These are phyloP conservation scores for Leptopilina drosophilae DNA, from an alignment of 2,888 invertebrate genomes.

Conservation along the genomic window DNA sequence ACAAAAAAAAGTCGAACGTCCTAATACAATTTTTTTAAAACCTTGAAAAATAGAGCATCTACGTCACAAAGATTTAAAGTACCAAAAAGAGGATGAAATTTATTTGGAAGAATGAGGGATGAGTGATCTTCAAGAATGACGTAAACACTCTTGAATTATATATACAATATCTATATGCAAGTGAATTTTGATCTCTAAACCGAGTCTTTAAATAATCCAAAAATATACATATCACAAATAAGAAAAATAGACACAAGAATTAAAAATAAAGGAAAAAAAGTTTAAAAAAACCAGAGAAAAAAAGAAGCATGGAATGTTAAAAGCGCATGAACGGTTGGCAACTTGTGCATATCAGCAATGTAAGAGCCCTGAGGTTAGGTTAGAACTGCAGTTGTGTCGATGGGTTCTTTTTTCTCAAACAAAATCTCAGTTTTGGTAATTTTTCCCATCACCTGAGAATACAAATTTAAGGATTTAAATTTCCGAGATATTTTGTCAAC, in stretches of 20 bases:
- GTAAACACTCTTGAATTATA: background rate
- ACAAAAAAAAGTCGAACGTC: background rate
- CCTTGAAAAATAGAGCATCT: constrained; percentile 8
- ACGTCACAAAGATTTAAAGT: constrained; percentile 6
- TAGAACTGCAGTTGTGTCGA: constrained; percentile 62
- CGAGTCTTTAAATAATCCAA: background rate
- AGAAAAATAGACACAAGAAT: background rate
- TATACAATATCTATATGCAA: background rate
- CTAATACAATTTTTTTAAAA: background rate
- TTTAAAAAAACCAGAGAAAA: background rate
- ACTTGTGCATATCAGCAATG: constrained; percentile 70
- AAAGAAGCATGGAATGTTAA: constrained; percentile 7
- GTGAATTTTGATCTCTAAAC: background rate
- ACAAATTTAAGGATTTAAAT: background rate
- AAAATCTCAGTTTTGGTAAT: background rate
- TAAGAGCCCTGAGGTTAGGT: constrained; percentile 68
- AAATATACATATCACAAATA: background rate
- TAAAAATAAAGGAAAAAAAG: background rate
- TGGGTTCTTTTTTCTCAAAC: background rate
- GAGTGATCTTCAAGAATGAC: constrained; percentile 4
- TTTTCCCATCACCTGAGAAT: background rate
- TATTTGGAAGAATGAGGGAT: constrained; percentile 12
- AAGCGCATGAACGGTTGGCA: constrained; percentile 61
- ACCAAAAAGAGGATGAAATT: constrained; percentile 4
- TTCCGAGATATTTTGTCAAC: constrained; percentile 57